A percentile compares a stretch with the other conserved stretches of the same genome.
Conservation (phyloP, 2,113 vertebrate genomes). For the Lipotes vexillifer region DNA sequence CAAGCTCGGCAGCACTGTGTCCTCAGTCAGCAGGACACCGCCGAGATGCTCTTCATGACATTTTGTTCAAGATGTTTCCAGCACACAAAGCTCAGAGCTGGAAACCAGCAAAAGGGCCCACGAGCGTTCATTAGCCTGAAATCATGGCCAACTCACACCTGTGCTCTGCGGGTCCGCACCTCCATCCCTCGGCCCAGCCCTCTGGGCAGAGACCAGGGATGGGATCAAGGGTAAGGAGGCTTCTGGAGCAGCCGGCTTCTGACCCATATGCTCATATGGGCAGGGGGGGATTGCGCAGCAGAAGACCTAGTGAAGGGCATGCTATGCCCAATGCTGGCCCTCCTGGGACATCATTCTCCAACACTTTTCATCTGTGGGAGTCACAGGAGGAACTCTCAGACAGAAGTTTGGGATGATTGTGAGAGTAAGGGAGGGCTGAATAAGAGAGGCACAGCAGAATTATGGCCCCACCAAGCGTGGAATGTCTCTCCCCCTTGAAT, state of each 20-base stretch:
- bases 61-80: constrained; percentile 79
- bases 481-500: background rate
- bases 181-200: background rate
- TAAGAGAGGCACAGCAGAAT: background rate
- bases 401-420: background rate
- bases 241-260: background rate
- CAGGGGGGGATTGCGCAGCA: background rate
- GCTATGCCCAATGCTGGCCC: background rate
- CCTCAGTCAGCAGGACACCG: constrained; percentile 75
- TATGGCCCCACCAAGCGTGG: accelerated
- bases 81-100: constrained; percentile 70
- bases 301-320: background rate
- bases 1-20: constrained; percentile 66
- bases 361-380: background rate
- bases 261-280: background rate
- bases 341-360: background rate
- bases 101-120: constrained; percentile 51
- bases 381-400: background rate
- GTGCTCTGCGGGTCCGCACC: accelerated
- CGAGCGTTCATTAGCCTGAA: constrained; percentile 56
- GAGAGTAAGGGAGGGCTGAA: background rate
- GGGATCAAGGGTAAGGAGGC: background rate
- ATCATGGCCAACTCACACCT: background rate
- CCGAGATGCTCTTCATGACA: constrained; percentile 75
- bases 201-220: background rate